These are phyloP conservation scores for Oscheius myriophilus DNA, from an alignment of 2,888 invertebrate genomes.

Conservation along the genomic window DNA sequence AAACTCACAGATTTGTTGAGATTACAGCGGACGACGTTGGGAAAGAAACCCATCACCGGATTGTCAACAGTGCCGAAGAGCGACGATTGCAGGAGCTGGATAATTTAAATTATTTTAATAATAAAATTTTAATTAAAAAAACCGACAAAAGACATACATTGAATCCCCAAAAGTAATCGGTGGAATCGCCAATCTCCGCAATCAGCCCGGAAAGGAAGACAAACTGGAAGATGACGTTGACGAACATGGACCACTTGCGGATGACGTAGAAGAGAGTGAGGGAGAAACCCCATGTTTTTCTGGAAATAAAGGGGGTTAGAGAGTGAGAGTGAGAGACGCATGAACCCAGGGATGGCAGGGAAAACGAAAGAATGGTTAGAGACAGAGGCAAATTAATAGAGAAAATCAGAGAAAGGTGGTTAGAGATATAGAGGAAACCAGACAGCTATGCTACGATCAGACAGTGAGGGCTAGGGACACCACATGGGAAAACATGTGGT, in stretches of 20 bases:
- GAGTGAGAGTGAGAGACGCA: too few relatives aligned
- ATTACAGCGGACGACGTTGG: conserved; percentile 22
- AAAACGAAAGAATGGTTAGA: too few relatives aligned
- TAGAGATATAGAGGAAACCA: too few relatives aligned
- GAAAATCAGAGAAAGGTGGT: too few relatives aligned
- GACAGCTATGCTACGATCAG: too few relatives aligned
- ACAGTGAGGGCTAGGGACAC: too few relatives aligned
- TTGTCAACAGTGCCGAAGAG: neutral
- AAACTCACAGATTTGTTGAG: conserved; percentile 23
- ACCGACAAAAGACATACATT: conserved; percentile 30
- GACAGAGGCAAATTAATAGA: too few relatives aligned
- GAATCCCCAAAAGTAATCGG: conserved; percentile 35
- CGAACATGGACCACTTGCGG: conserved; percentile 31
- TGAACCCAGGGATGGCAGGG: too few relatives aligned
- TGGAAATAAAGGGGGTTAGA: neutral
- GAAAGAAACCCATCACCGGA: neutral
- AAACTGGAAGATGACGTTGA: conserved; percentile 35
- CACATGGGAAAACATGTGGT: too few relatives aligned
- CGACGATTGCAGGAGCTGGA: too few relatives aligned
- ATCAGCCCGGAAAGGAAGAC: conserved; percentile 27
- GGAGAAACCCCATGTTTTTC: neutral
- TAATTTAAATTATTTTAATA: neutral
- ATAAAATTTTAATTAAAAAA: too few relatives aligned
- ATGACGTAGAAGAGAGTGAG: conserved; percentile 8
- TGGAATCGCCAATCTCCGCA: conserved; percentile 7